phyloP scores from a whole-genome alignment of 2,797 vertebrate species.

The Champsocephalus esox region DNA sequence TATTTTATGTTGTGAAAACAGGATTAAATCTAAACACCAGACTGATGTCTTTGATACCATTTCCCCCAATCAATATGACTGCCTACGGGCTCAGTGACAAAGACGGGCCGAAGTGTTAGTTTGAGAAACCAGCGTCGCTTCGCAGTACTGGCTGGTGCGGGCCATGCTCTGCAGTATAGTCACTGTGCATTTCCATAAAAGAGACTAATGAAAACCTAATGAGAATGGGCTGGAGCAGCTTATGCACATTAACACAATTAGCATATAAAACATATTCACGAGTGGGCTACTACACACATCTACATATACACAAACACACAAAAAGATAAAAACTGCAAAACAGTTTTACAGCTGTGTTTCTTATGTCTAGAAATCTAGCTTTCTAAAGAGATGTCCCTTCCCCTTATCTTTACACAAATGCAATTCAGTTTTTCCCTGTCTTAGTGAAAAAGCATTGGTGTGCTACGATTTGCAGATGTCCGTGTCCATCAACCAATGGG shows the following conservation, averaged over 20 bases:
- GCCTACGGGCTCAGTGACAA: conserved; percentile 10
- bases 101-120: conserved; percentile 12
- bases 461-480: conserved; percentile 26
- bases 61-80: conserved; percentile 9
- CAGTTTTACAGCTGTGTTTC: conserved; percentile 37
- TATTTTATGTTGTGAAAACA: conserved; percentile 15
- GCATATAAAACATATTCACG: conserved; percentile 81
- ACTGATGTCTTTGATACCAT: conserved; percentile 15
- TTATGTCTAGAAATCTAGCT: conserved; percentile 1
- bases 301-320: conserved; percentile 39
- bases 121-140: conserved; percentile 43
- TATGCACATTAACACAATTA: conserved; percentile 82
- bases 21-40: conserved; percentile 23
- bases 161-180: conserved; percentile 49
- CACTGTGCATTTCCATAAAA: conserved; percentile 76
- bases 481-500: conserved; percentile 28
- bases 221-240: conserved; percentile 80
- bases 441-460: not conserved
- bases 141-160: conserved; percentile 27
- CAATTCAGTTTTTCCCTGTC: conserved; percentile 6
- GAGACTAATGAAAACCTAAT: conserved; percentile 84
- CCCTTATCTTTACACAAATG: conserved; percentile 5
- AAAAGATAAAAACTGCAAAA: conserved; percentile 16
- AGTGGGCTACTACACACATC: conserved; percentile 37
- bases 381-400: not conserved